Evolutionary conservation across 2,888 invertebrate species (phyloP).

Genomic region (Diaphora mendica): DNA sequence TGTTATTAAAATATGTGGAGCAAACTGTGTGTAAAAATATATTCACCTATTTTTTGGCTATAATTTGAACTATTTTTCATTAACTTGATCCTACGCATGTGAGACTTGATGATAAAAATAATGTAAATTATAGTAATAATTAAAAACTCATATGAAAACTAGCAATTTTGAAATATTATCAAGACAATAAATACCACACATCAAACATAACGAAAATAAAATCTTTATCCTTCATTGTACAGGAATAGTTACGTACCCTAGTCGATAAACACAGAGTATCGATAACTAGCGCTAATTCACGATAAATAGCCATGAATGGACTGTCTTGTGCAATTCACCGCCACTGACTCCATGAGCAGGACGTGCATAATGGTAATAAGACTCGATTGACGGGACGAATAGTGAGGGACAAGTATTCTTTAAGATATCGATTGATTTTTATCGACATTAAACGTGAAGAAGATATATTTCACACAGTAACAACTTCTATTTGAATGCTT

Average conservation of each 20-base stretch:
- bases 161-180: too few relatives aligned
- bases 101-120: too few relatives aligned
- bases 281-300: slow-evolving; percentile 69
- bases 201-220: not conserved
- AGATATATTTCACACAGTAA: not conserved
- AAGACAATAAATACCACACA: too few relatives aligned
- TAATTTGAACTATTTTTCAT: too few relatives aligned
- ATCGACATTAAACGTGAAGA: slow-evolving; percentile 16
- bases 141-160: too few relatives aligned
- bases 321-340: slow-evolving; percentile 74
- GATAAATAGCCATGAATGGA: slow-evolving; percentile 76
- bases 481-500: not conserved
- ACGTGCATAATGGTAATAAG: slow-evolving; percentile 56
- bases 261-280: slow-evolving; percentile 61
- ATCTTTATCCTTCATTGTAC: slow-evolving; percentile 18
- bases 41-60: too few relatives aligned
- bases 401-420: slow-evolving; percentile 53
- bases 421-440: slow-evolving; percentile 44
- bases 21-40: too few relatives aligned
- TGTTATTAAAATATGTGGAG: too few relatives aligned
- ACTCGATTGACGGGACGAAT: slow-evolving; percentile 56
- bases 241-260: slow-evolving; percentile 47
- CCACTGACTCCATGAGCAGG: slow-evolving; percentile 52
- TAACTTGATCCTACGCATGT: too few relatives aligned
- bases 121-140: too few relatives aligned